Conservation (phyloP, 2,797 vertebrate species). For the Coracias cyanogaster region DNA sequence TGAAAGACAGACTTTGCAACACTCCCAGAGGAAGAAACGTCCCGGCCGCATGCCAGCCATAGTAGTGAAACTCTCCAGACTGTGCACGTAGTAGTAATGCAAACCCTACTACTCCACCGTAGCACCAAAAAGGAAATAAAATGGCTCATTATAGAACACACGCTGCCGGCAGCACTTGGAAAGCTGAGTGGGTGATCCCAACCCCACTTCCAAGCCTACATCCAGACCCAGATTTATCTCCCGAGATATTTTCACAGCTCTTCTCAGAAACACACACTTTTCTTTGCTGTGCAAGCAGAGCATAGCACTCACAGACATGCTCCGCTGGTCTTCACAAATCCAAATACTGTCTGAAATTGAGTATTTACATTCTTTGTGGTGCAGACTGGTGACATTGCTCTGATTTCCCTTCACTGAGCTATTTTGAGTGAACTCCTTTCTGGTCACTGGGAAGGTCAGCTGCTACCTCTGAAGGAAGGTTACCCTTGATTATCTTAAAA, state of each 20-base stretch:
- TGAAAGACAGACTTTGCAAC: neutral
- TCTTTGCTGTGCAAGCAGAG: neutral
- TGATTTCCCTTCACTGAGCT: neutral
- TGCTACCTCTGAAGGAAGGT: neutral
- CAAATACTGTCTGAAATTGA: neutral
- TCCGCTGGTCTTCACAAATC: neutral
- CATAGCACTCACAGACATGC: neutral
- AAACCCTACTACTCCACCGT: constrained; percentile 23
- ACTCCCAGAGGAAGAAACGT: neutral
- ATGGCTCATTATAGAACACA: neutral
- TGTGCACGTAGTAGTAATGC: neutral
- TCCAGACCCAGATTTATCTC: constrained; percentile 64
- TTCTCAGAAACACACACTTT: constrained; percentile 4
- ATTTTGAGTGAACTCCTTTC: neutral
- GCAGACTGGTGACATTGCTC: neutral
- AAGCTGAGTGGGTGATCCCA: constrained; percentile 70
- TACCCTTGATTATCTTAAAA: neutral
- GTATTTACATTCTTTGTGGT: neutral
- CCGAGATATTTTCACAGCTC: constrained; percentile 50
- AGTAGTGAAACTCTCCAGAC: neutral
- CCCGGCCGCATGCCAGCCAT: fast-evolving
- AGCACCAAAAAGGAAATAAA: constrained; percentile 25
- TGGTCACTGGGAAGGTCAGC: neutral
- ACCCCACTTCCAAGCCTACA: constrained; percentile 57
- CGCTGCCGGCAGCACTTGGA: fast-evolving